Evolutionary conservation across 37 sponge, comb jelly and placozoan species (phyloP).

Genomic region (Aplysina aerophoba): DNA sequence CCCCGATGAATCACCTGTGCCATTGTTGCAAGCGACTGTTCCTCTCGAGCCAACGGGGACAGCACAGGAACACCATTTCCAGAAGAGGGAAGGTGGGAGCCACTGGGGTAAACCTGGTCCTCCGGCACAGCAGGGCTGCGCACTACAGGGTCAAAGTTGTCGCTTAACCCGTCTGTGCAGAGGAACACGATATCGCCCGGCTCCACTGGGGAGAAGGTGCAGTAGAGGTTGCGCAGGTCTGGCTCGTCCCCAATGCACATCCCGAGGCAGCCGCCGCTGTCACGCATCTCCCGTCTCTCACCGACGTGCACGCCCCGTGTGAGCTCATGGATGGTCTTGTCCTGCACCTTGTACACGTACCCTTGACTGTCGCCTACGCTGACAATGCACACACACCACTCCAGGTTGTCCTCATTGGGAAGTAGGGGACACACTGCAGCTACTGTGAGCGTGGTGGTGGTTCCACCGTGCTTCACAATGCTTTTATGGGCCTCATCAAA

Average conservation of each 20-base stretch:
- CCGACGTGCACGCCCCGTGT: conserved; percentile 58
- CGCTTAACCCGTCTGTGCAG: conserved; percentile 68
- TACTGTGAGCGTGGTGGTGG: conserved; percentile 74
- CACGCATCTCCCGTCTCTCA: conserved; percentile 62
- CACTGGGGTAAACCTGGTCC: neutral
- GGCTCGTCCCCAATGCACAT: conserved; percentile 70
- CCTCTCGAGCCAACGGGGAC: conserved; percentile 49
- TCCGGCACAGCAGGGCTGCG: conserved; percentile 39
- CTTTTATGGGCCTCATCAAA: conserved; percentile 73
- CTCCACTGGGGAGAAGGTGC: conserved; percentile 60
- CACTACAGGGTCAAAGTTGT: conserved; percentile 82
- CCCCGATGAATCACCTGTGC: neutral
- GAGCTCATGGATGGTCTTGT: conserved; percentile 63
- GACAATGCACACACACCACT: conserved; percentile 79
- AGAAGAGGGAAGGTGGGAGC: neutral
- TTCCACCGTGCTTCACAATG: conserved; percentile 72
- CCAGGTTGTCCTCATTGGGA: neutral
- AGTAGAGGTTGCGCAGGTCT: conserved; percentile 71
- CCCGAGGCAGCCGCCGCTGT: conserved; percentile 80
- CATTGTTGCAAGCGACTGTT: conserved; percentile 14
- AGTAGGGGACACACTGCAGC: conserved; percentile 70
- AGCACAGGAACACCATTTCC: conserved; percentile 33
- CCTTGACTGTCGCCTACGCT: conserved; percentile 77
- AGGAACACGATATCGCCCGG: conserved; percentile 70
- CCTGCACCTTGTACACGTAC: conserved; percentile 62